Evolutionary conservation across 2,888 invertebrate genomes (phyloP).

Genomic region (Dolichopus griseipennis): DNA sequence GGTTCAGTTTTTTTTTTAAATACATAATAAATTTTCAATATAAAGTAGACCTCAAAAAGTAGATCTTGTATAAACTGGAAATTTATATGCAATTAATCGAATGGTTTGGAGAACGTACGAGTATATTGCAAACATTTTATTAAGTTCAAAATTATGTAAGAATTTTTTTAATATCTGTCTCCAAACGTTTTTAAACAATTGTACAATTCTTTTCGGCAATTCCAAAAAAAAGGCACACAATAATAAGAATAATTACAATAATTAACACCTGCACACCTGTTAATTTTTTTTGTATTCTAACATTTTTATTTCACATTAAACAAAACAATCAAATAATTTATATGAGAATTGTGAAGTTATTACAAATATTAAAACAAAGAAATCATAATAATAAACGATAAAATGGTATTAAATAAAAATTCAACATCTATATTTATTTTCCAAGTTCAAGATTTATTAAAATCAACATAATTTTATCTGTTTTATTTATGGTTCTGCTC

Average conservation of each 20-base stretch:
- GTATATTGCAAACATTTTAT: no score
- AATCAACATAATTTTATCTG: neutral
- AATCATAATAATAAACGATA: neutral
- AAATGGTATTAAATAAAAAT: no score
- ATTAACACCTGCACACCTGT: conserved; percentile 1
- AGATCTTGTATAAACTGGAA: no score
- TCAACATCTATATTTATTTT: neutral
- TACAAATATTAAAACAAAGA: no score
- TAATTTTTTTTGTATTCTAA: no score
- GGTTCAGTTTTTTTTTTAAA: no score
- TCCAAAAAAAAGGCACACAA: neutral
- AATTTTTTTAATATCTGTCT: neutral
- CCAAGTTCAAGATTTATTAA: conserved; percentile 1
- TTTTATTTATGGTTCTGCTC: neutral
- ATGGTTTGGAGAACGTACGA: no score
- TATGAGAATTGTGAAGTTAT: neutral
- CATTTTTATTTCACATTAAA: neutral
- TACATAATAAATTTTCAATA: no score
- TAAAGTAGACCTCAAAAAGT: no score
- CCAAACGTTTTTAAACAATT: no score
- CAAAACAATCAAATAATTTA: neutral
- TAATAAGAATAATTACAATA: neutral
- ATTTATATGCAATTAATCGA: no score
- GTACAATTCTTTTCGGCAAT: no score
- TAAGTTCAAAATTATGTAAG: neutral